phyloP scores from a whole-genome alignment of 2,113 vertebrate species.

The Nothocercus julius region DNA sequence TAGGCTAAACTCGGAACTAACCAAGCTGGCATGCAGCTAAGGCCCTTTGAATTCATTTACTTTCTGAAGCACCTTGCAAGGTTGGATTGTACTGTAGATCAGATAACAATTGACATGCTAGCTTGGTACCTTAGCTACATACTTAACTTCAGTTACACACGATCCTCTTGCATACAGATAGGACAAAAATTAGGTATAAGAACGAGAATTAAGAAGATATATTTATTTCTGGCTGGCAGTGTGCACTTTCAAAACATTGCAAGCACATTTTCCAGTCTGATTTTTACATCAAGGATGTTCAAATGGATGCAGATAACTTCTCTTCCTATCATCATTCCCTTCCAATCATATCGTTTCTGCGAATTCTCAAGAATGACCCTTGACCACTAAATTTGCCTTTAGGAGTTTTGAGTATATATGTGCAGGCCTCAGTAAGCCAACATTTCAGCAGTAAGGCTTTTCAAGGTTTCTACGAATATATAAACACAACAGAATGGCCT shows the following conservation, averaged over 20 bases:
- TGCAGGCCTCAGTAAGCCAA: not conserved
- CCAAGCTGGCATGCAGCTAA: not conserved
- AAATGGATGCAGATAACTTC: not conserved
- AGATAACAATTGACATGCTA: not conserved
- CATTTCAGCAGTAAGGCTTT: not conserved
- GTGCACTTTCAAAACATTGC: not conserved
- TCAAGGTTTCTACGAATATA: not conserved
- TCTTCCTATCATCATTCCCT: not conserved
- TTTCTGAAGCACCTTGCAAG: not conserved
- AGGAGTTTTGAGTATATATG: no score
- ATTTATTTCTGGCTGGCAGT: not conserved
- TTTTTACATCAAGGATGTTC: not conserved
- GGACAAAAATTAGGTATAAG: not conserved
- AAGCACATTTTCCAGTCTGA: not conserved
- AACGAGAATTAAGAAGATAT: not conserved
- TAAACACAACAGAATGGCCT: rapidly evolving
- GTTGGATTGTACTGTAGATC: not conserved
- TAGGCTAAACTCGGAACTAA: not conserved
- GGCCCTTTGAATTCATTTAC: not conserved
- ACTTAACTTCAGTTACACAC: not conserved
- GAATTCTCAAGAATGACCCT: not conserved
- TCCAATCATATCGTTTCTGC: not conserved
- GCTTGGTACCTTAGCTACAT: not conserved
- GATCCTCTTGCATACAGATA: not conserved
- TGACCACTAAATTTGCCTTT: not conserved